Conservation (phyloP, 2,113 vertebrate genomes). For the Ophiodon elongatus region DNA sequence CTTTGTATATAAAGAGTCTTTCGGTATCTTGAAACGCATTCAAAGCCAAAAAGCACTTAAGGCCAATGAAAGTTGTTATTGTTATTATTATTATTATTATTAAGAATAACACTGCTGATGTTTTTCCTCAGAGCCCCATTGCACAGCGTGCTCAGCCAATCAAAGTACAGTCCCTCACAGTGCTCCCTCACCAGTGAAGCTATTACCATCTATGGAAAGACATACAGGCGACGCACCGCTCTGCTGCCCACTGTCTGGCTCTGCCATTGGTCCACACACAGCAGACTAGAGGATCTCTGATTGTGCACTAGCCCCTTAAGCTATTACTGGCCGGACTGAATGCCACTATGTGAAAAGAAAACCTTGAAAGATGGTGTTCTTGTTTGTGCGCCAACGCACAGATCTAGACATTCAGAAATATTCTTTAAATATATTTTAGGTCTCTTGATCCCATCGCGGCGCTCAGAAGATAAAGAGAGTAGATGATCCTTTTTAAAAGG, state of each 20-base stretch:
- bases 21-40: conserved; percentile 10
- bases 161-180: conserved; percentile 29
- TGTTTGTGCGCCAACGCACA: conserved; percentile 1
- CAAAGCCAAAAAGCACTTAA: conserved; percentile 45
- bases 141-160: conserved; percentile 41
- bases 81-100: conserved; percentile 53
- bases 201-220: conserved; percentile 52
- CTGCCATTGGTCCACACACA: conserved; percentile 45
- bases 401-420: conserved; percentile 40
- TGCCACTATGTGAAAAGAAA: not conserved
- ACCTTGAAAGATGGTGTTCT: conserved; percentile 11
- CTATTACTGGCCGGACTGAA: conserved; percentile 26
- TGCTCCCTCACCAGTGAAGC: conserved; percentile 23
- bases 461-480: conserved; percentile 46
- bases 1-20: not conserved
- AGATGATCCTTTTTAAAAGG: not conserved
- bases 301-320: conserved; percentile 34
- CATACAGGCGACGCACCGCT: conserved; percentile 35
- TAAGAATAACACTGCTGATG: conserved; percentile 14
- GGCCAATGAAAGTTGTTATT: conserved; percentile 41
- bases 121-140: not conserved
- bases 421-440: conserved; percentile 25
- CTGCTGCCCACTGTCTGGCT: conserved; percentile 33
- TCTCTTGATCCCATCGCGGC: conserved; percentile 43
- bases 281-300: conserved; percentile 7